Evolutionary conservation across 2,888 invertebrate species (phyloP).

Genomic region (Ophioninae sp.): DNA sequence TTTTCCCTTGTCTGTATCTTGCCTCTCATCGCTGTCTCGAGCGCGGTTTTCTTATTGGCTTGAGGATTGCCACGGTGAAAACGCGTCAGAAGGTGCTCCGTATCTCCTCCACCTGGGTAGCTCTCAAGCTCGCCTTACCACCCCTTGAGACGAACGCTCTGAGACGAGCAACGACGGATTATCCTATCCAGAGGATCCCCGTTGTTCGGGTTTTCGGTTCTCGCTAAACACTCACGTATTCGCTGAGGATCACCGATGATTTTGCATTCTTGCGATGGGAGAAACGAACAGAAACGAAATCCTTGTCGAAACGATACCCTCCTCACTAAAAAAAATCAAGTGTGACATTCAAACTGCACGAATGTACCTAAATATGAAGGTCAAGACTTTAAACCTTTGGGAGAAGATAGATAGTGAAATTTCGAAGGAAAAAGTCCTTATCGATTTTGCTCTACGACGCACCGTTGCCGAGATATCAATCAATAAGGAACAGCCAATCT

Average conservation of each 20-base stretch:
- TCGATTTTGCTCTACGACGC: not conserved
- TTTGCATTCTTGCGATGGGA: conserved; percentile 48
- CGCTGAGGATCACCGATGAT: conserved; percentile 44
- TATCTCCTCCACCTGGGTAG: conserved; percentile 47
- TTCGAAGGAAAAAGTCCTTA: not conserved
- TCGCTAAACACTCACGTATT: conserved; percentile 35
- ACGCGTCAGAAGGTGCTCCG: conserved; percentile 43
- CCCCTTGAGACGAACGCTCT: conserved; percentile 48
- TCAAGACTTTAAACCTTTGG: not conserved
- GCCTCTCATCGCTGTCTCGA: conserved; percentile 47
- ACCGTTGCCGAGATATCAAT: not conserved
- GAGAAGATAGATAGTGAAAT: not conserved
- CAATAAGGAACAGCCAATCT: not conserved
- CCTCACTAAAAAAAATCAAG: conserved; percentile 2
- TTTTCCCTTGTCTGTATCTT: conserved; percentile 27
- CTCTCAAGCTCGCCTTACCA: conserved; percentile 45
- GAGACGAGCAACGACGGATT: conserved; percentile 58
- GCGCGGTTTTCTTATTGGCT: conserved; percentile 62
- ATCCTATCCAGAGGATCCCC: conserved; percentile 38
- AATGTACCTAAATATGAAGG: not conserved
- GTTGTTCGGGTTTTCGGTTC: conserved; percentile 34
- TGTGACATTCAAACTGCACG: not conserved
- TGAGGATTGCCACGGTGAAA: conserved; percentile 54
- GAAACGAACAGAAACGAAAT: conserved; percentile 35
- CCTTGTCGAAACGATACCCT: conserved; percentile 22